Evolutionary conservation across 2,797 vertebrate species (phyloP), one percentile per base, ranked within the genome.

Genomic region (Salarias fasciatus): DNA sequence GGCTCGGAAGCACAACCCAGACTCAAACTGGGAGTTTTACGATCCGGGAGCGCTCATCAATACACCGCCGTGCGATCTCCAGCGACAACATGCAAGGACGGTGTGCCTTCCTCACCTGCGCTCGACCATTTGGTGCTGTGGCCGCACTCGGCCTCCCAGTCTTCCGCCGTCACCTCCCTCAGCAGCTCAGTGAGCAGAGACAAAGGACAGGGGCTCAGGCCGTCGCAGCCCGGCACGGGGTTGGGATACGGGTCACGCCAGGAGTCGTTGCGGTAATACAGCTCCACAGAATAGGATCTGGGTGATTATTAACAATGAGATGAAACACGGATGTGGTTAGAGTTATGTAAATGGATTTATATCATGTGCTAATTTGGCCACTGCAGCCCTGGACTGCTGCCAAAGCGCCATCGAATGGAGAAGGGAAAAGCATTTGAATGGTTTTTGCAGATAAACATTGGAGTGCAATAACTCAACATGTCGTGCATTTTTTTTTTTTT

Each of bases 241-340:
- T 94, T 91, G 10, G 88, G 86, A 58, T 94, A 88, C 1, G 94
- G 94, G 30, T 94, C 88, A 1, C 14, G 88, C 48, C 56, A 67
- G 1, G 94, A 90, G 70, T 95, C 93, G 0, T 96, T 97, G 55
- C 91, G 92, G 75, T 95, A 97, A 76, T 89, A 77, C 91, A 97
- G 92, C 83, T 94, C 94, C 56, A 97, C 51, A 11, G 90, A 94
- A 15, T 95, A 93, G 36, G 54, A 76, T 75, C 95, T 97, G 88
- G 64, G 68, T 58, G 66, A 53, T 80, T 55, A 67, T 72, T 60
- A 59, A 63, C 44, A 87, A 76, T 49, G 52, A 82, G 36, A 73
- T 45, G 61, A 75, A 56, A 73, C 61, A 76, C 62, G 57, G 67
- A 70, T 63, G 28, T 40, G 52, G 31, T 55, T 62, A 53, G 71